Evolutionary conservation across 1,140 invertebrate species (phyloP), one percentile per base, ranked within the genome.

Genomic region (Pantala flavescens): DNA sequence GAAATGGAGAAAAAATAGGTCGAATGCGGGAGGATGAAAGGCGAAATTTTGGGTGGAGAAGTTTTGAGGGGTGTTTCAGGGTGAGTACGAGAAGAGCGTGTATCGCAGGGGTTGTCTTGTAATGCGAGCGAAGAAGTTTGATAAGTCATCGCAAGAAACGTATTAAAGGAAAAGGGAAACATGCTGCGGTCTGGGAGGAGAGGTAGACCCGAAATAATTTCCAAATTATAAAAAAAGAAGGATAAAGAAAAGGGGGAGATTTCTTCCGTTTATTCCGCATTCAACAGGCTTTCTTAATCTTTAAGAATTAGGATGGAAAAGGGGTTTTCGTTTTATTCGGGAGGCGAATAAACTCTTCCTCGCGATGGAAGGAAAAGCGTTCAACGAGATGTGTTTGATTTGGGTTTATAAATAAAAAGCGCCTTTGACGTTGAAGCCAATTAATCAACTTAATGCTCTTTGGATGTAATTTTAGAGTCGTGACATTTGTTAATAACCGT

Each of bases 271-370:
- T 63, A 21, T 63, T 21, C 49, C 49, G 14, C 49, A 63, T 63
- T 63, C 49, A 63, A 63, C 49, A 63, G n/a, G 49, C 49, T 63
- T 63, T 63, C 49, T 63, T 63, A 63, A 63, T 63, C 49, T 63
- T 63, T 7, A 63, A 63, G 49, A 63, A 63, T 63, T 63, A 63
- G 49, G 49, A 63, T 19, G 49, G 49, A 63, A 63, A 14, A 63
- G 49, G 12, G 49, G n/a, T 63, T 63, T 63, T 63, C n/a, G 5
- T 63, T 63, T 63, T 63, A 19, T 21, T 63, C 49, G 49, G 14
- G 12, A 63, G 49, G 49, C 16, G 49, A 63, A 63, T 63, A 63
- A 16, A 63, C 16, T 63, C n/a, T 14, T 21, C 49, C 49, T 63
- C 12, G 49, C 5, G 49, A 63, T 1, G 14, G 16, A 21, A 21